These are phyloP conservation scores for Eupithecia exiguata DNA, from an alignment of 2,888 invertebrate genomes.

Conservation along the genomic window DNA sequence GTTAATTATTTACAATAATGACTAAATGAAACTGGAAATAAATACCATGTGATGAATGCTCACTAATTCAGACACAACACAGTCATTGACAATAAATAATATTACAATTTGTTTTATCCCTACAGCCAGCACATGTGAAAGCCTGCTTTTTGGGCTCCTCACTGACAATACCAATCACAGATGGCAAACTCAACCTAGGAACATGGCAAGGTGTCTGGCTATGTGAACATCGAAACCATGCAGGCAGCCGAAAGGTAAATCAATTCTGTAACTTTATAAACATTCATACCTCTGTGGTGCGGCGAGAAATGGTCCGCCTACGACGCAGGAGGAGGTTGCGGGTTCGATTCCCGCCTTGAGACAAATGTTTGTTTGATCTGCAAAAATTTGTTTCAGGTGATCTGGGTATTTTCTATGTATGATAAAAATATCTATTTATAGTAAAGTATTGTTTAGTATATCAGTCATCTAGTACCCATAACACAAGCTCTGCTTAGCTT, in stretches of 20 bases:
- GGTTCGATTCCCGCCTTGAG: too few species aligned
- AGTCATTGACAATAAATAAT: not conserved
- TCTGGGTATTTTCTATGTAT: too few species aligned
- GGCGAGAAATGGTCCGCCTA: too few species aligned
- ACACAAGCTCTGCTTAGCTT: too few species aligned
- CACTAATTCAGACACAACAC: not conserved
- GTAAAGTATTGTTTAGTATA: too few species aligned
- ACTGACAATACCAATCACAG: conserved; percentile 97
- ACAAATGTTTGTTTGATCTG: too few species aligned
- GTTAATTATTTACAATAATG: not conserved
- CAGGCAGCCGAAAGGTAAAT: conserved; percentile 93
- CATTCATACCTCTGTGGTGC: too few species aligned
- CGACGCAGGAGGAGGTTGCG: too few species aligned
- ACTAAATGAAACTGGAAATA: not conserved
- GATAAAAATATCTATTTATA: too few species aligned
- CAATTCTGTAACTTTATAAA: not conserved
- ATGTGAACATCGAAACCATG: conserved; percentile 98
- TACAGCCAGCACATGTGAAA: conserved; percentile 98
- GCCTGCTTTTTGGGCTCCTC: conserved; percentile 98
- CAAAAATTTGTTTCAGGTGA: too few species aligned
- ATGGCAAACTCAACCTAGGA: conserved; percentile 96
- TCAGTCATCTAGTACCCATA: too few species aligned
- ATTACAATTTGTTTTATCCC: conserved; percentile 31
- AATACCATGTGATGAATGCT: not conserved
- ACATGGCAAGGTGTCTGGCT: conserved; percentile 99